Evolutionary conservation across 64 coral and sea anemone species (phyloP).

Genomic region (Montipora efflorescens): DNA sequence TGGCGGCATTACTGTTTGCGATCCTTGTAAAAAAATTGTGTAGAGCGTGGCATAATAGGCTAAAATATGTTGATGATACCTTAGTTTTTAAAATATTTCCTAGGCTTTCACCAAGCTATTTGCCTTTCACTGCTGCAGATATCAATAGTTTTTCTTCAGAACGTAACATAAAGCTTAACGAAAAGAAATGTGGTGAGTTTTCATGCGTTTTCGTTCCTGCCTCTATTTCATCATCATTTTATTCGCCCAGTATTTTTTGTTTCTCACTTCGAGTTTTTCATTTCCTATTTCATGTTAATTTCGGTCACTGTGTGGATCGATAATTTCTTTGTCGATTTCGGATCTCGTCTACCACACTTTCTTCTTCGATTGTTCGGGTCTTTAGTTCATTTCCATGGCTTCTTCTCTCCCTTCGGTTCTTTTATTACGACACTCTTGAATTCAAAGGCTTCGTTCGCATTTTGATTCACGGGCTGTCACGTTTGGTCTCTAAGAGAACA

Average conservation of each 20-base stretch:
- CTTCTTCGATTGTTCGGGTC: background rate
- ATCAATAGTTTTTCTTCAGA: too few relatives aligned
- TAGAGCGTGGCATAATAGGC: too few relatives aligned
- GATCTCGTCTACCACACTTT: background rate
- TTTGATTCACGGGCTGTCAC: background rate
- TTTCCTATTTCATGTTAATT: background rate
- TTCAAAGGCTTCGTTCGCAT: background rate
- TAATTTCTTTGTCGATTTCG: background rate
- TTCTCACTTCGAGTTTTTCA: background rate
- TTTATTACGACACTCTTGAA: background rate
- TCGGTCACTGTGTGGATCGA: too few relatives aligned
- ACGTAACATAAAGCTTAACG: too few relatives aligned
- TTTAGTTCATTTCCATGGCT: background rate
- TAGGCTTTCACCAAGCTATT: too few relatives aligned
- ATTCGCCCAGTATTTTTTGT: background rate
- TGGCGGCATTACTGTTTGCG: too few relatives aligned
- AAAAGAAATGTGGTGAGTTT: background rate
- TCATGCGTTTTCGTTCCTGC: background rate
- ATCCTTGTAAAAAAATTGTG: too few relatives aligned
- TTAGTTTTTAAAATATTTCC: too few relatives aligned
- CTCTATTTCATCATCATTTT: background rate
- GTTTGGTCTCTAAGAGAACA: constrained; percentile 1
- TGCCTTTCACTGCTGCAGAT: too few relatives aligned
- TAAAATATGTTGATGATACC: too few relatives aligned
- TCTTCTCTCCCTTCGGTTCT: constrained; percentile 1